phyloP scores from a whole-genome alignment of 1,140 invertebrate genomes.

The Polyergus mexicanus region DNA sequence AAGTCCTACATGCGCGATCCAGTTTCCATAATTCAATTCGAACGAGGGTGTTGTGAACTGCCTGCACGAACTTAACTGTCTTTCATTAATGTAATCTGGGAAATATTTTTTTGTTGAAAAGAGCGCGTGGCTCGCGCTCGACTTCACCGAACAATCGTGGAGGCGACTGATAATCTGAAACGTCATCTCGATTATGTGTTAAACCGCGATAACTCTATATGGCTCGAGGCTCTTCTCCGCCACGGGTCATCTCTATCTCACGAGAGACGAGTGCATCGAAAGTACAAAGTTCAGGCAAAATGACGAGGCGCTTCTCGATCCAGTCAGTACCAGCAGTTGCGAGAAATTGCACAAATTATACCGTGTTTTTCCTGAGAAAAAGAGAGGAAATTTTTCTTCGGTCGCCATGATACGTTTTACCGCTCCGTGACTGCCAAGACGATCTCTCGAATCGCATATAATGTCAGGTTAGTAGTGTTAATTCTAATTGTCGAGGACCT shows the following conservation, averaged over 20 bases:
- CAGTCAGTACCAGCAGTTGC: conserved; percentile 31
- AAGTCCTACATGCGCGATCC: conserved; percentile 21
- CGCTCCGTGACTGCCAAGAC: background rate
- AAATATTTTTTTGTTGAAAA: conserved; percentile 42
- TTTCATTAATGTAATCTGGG: conserved; percentile 26
- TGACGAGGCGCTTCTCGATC: conserved; percentile 26
- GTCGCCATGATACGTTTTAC: background rate
- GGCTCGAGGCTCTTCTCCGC: background rate
- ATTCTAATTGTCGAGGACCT: background rate
- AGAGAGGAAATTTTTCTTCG: background rate
- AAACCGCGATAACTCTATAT: conserved; percentile 39
- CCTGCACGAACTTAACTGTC: background rate
- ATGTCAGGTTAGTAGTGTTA: conserved; percentile 41
- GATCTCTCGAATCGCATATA: background rate
- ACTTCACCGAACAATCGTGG: background rate
- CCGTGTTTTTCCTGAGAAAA: conserved; percentile 23
- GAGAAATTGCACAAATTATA: background rate
- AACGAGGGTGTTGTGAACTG: conserved; percentile 13
- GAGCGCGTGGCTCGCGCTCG: background rate
- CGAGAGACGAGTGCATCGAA: conserved; percentile 16
- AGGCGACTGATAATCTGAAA: conserved; percentile 4
- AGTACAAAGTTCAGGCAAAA: conserved; percentile 45
- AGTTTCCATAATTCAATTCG: conserved; percentile 53
- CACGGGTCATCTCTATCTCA: conserved; percentile 56
- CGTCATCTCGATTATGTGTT: conserved; percentile 58